A percentile compares a stretch with the other conserved stretches of the same genome.
Evolutionary conservation across 2,113 vertebrate genomes (phyloP).

Genomic region (Alces alces): DNA sequence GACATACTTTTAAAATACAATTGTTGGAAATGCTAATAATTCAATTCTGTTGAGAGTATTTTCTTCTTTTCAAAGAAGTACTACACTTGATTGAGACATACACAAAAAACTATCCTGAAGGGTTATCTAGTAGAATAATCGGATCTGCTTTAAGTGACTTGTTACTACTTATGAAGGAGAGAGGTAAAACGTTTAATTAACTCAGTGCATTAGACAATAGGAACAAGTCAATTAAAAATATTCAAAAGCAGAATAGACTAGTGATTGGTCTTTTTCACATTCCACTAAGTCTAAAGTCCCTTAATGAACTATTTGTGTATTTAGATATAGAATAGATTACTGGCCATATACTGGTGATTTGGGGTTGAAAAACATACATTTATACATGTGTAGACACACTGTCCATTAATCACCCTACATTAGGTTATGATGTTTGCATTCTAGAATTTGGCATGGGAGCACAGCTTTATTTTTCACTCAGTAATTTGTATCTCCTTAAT

Average conservation of each 20-base stretch:
- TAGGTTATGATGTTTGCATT: background rate
- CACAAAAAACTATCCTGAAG: background rate
- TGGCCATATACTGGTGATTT: background rate
- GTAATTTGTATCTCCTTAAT: background rate
- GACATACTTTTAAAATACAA: conserved; percentile 30
- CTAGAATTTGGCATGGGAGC: background rate
- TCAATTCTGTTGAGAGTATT: background rate
- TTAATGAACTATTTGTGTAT: background rate
- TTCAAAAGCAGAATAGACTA: background rate
- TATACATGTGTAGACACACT: background rate
- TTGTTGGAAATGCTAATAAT: conserved; percentile 31
- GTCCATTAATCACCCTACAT: background rate
- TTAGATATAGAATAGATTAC: background rate
- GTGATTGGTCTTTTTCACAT: background rate
- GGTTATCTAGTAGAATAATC: background rate
- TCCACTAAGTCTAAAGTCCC: background rate
- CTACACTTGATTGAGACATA: background rate
- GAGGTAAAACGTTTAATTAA: background rate
- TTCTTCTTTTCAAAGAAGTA: background rate
- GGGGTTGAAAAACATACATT: background rate
- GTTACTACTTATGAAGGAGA: background rate
- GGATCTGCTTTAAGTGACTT: background rate
- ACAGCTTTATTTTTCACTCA: background rate
- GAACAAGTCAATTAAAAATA: background rate
- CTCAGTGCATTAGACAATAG: background rate